Evolutionary conservation across 2,888 invertebrate genomes (phyloP).

Genomic region (Trachelus iudaicus): DNA sequence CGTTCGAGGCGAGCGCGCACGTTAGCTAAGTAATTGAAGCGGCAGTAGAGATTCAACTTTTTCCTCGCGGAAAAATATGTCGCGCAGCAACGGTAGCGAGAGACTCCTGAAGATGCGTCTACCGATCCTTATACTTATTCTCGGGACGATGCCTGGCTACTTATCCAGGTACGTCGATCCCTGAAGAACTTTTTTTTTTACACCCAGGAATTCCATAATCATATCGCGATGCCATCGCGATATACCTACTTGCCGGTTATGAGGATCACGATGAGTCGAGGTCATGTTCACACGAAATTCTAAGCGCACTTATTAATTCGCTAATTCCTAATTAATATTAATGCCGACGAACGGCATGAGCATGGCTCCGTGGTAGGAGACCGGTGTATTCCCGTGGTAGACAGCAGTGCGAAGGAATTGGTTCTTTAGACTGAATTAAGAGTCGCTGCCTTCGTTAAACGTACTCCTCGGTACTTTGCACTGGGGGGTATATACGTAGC

Average conservation of each 20-base stretch:
- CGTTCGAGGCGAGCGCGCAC: too few species aligned
- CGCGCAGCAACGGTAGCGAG: constrained; percentile 39
- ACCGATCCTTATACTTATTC: too few species aligned
- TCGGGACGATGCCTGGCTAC: constrained; percentile 9
- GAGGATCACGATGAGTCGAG: constrained; percentile 29
- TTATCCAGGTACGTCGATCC: constrained; percentile 25
- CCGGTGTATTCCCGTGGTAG: too few species aligned
- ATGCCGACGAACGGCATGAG: constrained; percentile 26
- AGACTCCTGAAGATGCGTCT: constrained; percentile 7
- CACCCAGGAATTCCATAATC: constrained; percentile 43
- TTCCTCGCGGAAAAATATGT: constrained; percentile 37
- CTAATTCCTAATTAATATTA: constrained; percentile 59
- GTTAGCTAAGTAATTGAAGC: too few species aligned
- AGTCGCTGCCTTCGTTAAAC: too few species aligned
- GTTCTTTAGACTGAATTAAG: too few species aligned
- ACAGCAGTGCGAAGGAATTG: too few species aligned
- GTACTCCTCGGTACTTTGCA: too few species aligned
- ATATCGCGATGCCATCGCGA: constrained; percentile 37
- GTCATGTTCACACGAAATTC: constrained; percentile 61
- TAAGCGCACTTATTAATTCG: constrained; percentile 33
- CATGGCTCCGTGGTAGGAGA: too few species aligned
- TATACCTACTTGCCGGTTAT: constrained; percentile 25
- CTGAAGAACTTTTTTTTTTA: neutral
- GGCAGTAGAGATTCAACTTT: neutral
- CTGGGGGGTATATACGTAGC: too few species aligned